Base-by-base conservation (phyloP, 2,797 vertebrate genomes). In the Pelodytes ibericus region DNA sequence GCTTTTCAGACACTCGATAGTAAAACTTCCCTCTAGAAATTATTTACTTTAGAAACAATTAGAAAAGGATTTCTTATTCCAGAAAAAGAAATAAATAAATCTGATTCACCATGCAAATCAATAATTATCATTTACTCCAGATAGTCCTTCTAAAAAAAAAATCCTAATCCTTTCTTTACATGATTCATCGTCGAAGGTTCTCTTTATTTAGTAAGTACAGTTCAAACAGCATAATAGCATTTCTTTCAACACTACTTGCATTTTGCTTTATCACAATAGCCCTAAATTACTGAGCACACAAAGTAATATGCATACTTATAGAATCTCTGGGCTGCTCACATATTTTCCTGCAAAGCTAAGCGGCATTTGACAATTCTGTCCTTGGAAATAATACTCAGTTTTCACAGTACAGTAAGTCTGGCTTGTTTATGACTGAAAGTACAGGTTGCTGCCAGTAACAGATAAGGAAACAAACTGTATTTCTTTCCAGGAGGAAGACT, bases 251-350 rank as follows among this genome's bases (percentile, higher is more conserved):
- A 29, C 29, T 71, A 24, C 60, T 64, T 65, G 47, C 61, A 65
- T 72, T 71, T 27, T 27, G 61, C 58, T 66, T 78, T 66, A 78
- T 73, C 39, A 72, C 75, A 73, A 53, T 61, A 61, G 57, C 57
- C 60, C 56, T 39, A 51, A 72, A 66, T 67, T 78, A 67, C 61
- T 29, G 27, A 57, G 65, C 44, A 29, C 16, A 44, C 44, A 47
- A 71, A 64, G 60, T 63, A 64, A 63, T 62, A 30, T 63, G 49
- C 67, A 59, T 51, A 66, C 53, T 51, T 47, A 61, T 53, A 61
- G 47, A 16, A 65, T 59, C 68, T 58, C 44, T 8, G 31, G 33
- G 53, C 41, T 11, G 30, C 25, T 44, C 22, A 3, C 26, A 53
- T 11, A 51, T 4, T 58, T 33, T 61, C 16, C 29, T 31, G 56